Conservation (phyloP, 1,140 invertebrate genomes). For the Leptinotarsa texana region DNA sequence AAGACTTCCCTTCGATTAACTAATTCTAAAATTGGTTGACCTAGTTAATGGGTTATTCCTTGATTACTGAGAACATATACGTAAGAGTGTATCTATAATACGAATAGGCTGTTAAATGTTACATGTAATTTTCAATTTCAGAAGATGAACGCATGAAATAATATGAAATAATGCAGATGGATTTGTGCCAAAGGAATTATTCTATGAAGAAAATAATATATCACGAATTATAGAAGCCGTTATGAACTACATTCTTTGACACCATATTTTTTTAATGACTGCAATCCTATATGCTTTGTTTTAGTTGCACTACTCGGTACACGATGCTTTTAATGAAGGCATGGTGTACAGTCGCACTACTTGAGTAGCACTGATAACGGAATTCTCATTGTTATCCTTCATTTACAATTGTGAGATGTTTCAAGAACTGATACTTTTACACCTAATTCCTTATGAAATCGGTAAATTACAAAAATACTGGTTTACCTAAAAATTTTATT, state of each 20-base stretch:
- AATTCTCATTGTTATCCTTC: background rate
- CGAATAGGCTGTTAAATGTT: no score
- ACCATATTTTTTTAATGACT: constrained; percentile 1
- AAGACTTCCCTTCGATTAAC: no score
- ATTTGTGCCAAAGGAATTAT: background rate
- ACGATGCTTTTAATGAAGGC: background rate
- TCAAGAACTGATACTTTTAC: no score
- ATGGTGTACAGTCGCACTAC: background rate
- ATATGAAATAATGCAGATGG: background rate
- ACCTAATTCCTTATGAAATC: no score
- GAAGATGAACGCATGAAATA: no score
- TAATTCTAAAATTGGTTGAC: no score
- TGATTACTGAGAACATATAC: no score
- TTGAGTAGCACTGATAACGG: background rate
- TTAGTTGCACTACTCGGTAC: background rate
- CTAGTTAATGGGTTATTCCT: no score
- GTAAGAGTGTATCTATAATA: no score
- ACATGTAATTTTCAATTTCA: no score
- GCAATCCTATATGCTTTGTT: background rate
- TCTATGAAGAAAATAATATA: constrained; percentile 3
- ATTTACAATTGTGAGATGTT: background rate
- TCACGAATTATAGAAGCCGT: background rate
- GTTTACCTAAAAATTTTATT: no score
- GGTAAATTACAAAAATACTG: no score
- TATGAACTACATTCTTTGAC: constrained; percentile 5